phyloP scores from a whole-genome alignment of 2,888 invertebrate species.

The Aelia acuminata region DNA sequence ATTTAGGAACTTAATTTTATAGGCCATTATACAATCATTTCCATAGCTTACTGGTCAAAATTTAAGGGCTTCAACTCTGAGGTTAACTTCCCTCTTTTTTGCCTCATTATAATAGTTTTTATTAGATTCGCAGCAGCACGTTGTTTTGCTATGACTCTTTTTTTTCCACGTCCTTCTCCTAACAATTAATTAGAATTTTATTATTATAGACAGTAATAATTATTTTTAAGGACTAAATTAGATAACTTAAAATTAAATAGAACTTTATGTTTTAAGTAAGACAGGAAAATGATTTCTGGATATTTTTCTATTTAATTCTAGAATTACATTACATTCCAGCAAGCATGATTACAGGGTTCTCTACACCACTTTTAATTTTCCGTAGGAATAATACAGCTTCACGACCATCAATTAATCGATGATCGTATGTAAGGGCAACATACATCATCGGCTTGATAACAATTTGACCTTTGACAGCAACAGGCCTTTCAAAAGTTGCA shows the following conservation, averaged over 20 bases:
- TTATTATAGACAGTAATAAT: neutral
- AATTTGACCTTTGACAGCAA: constrained; percentile 96
- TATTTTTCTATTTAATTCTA: constrained; percentile 9
- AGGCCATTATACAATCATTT: neutral
- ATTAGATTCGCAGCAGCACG: constrained; percentile 53
- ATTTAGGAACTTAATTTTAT: neutral
- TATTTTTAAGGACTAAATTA: neutral
- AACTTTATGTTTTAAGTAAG: too few species aligned
- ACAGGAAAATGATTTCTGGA: neutral
- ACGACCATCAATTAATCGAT: constrained; percentile 97
- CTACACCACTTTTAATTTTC: constrained; percentile 96
- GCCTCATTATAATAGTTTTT: constrained; percentile 31
- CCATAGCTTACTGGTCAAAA: constrained; percentile 23
- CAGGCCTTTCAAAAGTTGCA: constrained; percentile 94
- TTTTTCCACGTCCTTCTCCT: constrained; percentile 56
- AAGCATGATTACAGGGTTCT: constrained; percentile 94
- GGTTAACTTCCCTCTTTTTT: constrained; percentile 45
- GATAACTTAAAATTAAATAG: neutral
- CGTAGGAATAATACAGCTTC: constrained; percentile 98
- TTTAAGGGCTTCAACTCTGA: constrained; percentile 15
- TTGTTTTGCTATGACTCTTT: constrained; percentile 45
- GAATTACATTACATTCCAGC: constrained; percentile 58
- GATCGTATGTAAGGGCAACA: constrained; percentile 98
- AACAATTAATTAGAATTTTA: neutral
- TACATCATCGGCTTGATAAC: constrained; percentile 99